These are phyloP conservation scores for Tholera decimalis DNA, from an alignment of 2,888 invertebrate genomes.

Conservation along the genomic window DNA sequence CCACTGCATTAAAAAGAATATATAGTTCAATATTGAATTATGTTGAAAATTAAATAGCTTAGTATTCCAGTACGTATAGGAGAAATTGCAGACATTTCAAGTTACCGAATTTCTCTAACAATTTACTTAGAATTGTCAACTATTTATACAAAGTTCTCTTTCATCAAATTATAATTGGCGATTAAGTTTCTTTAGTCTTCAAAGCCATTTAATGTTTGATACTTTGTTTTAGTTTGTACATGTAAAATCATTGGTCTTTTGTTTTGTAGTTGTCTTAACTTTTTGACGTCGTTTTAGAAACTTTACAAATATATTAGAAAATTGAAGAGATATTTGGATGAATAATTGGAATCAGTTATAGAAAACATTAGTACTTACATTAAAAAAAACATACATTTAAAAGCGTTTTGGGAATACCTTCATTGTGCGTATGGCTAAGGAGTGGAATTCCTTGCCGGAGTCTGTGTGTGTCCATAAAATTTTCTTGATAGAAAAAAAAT, in stretches of 20 bases:
- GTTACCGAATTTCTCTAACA: constrained; percentile 5
- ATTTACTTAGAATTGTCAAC: constrained; percentile 17
- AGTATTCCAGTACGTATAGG: background rate
- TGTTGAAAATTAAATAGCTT: background rate
- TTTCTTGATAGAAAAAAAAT: too few species aligned
- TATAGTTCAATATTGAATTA: background rate
- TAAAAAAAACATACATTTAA: too few species aligned
- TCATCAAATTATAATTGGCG: constrained; percentile 15
- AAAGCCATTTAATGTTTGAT: constrained; percentile 17
- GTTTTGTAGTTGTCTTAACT: constrained; percentile 3
- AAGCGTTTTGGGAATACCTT: too few species aligned
- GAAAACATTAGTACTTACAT: too few species aligned
- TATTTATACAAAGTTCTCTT: constrained; percentile 15
- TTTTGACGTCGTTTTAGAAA: constrained; percentile 2
- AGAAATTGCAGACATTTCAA: constrained; percentile 9
- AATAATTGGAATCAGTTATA: too few species aligned
- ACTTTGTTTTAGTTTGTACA: constrained; percentile 21
- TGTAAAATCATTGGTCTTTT: constrained; percentile 7
- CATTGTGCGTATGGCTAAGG: too few species aligned
- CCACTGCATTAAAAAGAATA: background rate
- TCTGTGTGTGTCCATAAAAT: too few species aligned
- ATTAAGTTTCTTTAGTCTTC: constrained; percentile 21
- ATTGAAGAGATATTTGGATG: too few species aligned
- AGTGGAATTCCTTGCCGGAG: too few species aligned
- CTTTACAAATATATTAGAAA: constrained; percentile 4